These are phyloP conservation scores for Leucophenga varia DNA, from an alignment of 1,140 invertebrate species.

Conservation along the genomic window DNA sequence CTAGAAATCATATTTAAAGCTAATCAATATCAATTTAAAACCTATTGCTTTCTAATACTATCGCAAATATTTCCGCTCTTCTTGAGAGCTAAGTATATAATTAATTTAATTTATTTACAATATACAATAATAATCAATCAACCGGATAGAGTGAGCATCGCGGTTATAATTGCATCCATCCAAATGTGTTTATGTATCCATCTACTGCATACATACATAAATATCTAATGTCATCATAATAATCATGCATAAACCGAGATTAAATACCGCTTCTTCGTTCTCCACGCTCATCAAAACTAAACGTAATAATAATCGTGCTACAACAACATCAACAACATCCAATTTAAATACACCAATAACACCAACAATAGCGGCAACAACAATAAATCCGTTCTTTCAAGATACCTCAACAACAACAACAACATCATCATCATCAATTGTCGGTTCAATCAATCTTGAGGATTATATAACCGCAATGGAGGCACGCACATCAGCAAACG, in stretches of 20 bases:
- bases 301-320: conserved; percentile 11
- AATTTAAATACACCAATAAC: conserved; percentile 9
- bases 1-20: no score
- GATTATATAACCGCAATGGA: conserved; percentile 64
- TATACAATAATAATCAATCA: no score
- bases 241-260: conserved; percentile 53
- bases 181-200: no score
- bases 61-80: no score
- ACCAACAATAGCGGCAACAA: conserved; percentile 18
- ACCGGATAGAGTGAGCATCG: no score
- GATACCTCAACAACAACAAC: conserved; percentile 22
- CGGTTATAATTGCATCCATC: no score
- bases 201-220: no score
- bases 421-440: conserved; percentile 38
- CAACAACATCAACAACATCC: conserved; percentile 6
- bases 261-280: conserved; percentile 22
- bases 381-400: conserved; percentile 8
- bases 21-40: no score
- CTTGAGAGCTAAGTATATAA: no score
- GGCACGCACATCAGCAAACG: conserved; percentile 43
- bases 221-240: no score
- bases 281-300: conserved; percentile 18
- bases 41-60: no score
- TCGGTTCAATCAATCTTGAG: conserved; percentile 58
- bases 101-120: no score